Evolutionary conservation across 2,888 invertebrate genomes (phyloP).

Genomic region (Hyposoter didymator): DNA sequence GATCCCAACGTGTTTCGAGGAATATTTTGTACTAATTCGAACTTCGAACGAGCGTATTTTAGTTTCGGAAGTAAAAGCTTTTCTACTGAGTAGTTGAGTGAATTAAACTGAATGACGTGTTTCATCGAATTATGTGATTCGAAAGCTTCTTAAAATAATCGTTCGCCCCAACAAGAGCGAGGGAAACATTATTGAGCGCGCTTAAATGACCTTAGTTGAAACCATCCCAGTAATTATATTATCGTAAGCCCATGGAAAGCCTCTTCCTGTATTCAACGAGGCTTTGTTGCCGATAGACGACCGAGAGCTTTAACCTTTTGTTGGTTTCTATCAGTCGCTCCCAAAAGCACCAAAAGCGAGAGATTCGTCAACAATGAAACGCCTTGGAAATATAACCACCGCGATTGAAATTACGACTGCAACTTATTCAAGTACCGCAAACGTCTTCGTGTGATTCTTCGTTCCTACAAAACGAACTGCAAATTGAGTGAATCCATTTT

Average conservation of each 20-base stretch:
- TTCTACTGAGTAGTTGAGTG: not conserved
- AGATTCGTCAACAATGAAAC: not conserved
- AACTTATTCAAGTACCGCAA: too few relatives aligned
- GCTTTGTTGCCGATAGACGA: constrained; percentile 25
- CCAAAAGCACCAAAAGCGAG: not conserved
- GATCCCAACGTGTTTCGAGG: not conserved
- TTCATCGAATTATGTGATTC: constrained; percentile 14
- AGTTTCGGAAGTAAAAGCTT: not conserved
- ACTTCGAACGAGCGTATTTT: not conserved
- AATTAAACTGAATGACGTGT: not conserved
- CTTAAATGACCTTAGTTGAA: constrained; percentile 18
- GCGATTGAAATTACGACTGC: not conserved
- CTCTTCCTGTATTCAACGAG: constrained; percentile 58
- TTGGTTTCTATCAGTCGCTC: not conserved
- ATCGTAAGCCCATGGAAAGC: constrained; percentile 74
- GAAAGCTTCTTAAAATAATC: constrained; percentile 18
- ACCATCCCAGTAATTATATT: constrained; percentile 76
- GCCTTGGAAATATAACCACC: not conserved
- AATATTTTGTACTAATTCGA: not conserved
- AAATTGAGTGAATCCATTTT: too few relatives aligned
- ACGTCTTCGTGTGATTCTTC: too few relatives aligned
- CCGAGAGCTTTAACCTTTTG: constrained; percentile 2
- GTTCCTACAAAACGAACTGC: too few relatives aligned
- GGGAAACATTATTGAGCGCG: constrained; percentile 1
- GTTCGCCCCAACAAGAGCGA: not conserved